Percentiles rank a stretch among this genome's conserved stretches.
These are phyloP conservation scores for Lipophrys pholis DNA, from an alignment of 2,113 vertebrate genomes.

Conservation along the genomic window DNA sequence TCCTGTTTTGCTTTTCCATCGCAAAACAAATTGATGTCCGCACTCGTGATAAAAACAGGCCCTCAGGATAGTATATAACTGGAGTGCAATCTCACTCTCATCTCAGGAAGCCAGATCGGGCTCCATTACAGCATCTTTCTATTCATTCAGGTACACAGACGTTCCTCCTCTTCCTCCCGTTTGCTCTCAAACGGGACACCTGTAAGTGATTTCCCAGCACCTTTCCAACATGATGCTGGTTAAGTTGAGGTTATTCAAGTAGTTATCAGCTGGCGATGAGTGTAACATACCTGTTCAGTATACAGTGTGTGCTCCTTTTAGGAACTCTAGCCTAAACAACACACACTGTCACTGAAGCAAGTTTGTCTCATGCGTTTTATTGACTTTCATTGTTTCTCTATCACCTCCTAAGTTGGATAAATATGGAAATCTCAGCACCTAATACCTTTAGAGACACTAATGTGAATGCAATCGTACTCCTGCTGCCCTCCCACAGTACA, in stretches of 20 bases:
- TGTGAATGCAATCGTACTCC: background rate
- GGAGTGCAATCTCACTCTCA: constrained; percentile 51
- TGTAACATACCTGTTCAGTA: background rate
- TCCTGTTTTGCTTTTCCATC: constrained; percentile 55
- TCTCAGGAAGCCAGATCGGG: constrained; percentile 51
- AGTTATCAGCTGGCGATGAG: constrained; percentile 9
- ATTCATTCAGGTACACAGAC: constrained; percentile 54
- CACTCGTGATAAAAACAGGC: constrained; percentile 70
- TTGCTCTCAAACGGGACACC: constrained; percentile 4
- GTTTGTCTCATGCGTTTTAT: background rate
- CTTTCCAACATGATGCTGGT: constrained; percentile 18
- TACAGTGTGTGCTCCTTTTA: background rate
- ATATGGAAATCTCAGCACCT: background rate
- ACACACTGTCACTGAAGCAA: constrained; percentile 1
- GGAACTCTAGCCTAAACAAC: constrained; percentile 1
- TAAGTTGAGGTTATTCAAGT: constrained; percentile 6
- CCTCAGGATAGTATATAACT: constrained; percentile 65
- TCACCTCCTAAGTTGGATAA: background rate
- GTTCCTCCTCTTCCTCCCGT: background rate
- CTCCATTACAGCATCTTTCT: constrained; percentile 36
- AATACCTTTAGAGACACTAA: background rate
- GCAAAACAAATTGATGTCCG: constrained; percentile 77
- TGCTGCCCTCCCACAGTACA: background rate
- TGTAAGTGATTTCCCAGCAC: background rate
- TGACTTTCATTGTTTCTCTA: background rate